Base-by-base conservation (phyloP, 1,140 invertebrate species). In the Trachymyrmex septentrionalis region DNA sequence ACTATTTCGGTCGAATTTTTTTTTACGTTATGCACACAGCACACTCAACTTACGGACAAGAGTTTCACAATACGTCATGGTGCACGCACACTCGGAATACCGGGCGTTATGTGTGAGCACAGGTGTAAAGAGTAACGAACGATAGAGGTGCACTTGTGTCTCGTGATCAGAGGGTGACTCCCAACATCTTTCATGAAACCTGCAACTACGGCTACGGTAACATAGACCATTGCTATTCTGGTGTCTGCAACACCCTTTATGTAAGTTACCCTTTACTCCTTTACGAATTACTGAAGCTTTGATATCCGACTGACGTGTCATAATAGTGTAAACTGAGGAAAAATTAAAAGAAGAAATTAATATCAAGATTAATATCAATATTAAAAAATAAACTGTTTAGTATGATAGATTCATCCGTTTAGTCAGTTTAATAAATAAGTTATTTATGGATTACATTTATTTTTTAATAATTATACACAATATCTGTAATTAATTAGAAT, bases 41-140 rank as follows among this genome's bases (percentile, higher is more conserved):
- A 27, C 66, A 44, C 21, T 44, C 66, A 48, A 14, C 16, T 16
- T 76, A 50, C 53, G 48, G 67, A 55, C 38, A 27, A 24, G 66
- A 67, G 57, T 88, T 82, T 57, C 59, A 87, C 76, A 80, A 87
- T 75, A 57, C 63, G 19, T 21, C 63, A 12, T 53, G 14, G 19
- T 24, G 44, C 21, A 44, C 84, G 24, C 72, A 50, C n/a, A 53
- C 66, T 14, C 61, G 21, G 21, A 85, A 66, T 27, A n/a, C n/a
- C 24, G 53, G 38, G 7, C 27, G 55, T 48, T 34, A n/a, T 69
- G 24, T 27, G 76, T 71, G 86, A 87, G 69, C 86, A 87, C 87
- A 88, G 87, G 87, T 88, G 87, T 82, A 84, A 59, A 59, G 64
- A 84, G 86, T 84, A 87, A 87, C 69, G 86, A 81, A 69, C 61